Evolutionary conservation across 2,113 vertebrate genomes (phyloP), one percentile per base, ranked within the genome.

Genomic region (Pogonocichla stellata): DNA sequence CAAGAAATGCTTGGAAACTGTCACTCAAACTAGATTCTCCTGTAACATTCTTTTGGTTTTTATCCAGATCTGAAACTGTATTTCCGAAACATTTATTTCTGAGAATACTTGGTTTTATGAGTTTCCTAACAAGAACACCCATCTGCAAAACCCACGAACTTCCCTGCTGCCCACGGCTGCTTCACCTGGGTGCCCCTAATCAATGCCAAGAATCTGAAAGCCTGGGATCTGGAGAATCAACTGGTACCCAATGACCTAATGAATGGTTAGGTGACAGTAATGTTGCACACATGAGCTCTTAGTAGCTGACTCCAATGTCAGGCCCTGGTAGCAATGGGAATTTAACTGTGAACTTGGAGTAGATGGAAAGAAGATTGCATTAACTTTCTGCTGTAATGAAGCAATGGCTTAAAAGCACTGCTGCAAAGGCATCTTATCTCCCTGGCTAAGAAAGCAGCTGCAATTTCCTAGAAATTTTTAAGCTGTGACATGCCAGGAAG

Each of bases 391-490:
- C 82, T 57, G 38, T 45, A 72, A 60, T 88, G 90, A 90, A 70
- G 51, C 3, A 3, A 57, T 72, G n/a, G 48, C 69, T 79, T 88
- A 67, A 93, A 93, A 36, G 31, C 48, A 60, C 88, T 94, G 64
- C 82, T 61, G 72, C 31, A 72, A 86, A 90, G 36, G 69, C 73
- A 74, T 86, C 85, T 95, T 95, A 93, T 92, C 90, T 93, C n/a
- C 60, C 72, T 86, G 78, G 56, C 61, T 92, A 84, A 61, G 88
- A 84, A 86, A 92, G 57, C 88, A 96, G 88, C 82, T 92, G 72
- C 78, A 64, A 45, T 95, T 96, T 95, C 94, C 92, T 96, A 95
- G 92, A 96, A 90, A 84, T 78, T 83, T 94, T 93, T 62, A 74
- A 88, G 80, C 88, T 56, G 77, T 65, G 92, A 40, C 75, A 42